Base-by-base conservation (phyloP, 2,888 invertebrate species). In the Temnothorax unifasciatus region DNA sequence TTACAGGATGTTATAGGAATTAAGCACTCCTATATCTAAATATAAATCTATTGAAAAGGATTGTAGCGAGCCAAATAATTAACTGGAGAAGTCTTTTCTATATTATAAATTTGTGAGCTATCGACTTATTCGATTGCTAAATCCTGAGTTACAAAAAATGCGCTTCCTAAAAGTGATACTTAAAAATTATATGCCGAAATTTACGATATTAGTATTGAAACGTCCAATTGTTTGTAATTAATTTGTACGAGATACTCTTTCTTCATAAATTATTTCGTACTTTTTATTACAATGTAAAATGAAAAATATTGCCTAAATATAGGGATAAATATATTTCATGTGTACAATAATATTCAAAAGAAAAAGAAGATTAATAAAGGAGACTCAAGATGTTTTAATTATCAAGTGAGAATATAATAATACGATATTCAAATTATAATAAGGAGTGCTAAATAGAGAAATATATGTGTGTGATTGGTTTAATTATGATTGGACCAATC, bases 401-500 rank as follows among this genome's bases (percentile, higher is more conserved):
- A 73, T 85, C 71, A 63, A 87, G 81, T 63, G 74, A 85, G 77
- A 89, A 79, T 47, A 47, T 54, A 54, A n/a, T 52, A 41, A 66
- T 54, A 50, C 38, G 73, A 74, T 44, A 75, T 54, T 76, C 63
- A 82, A 73, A 84, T 83, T 77, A 84, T 64, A 82, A 79, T 69
- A 59, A 25, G 41, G 52, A 71, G 63, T 64, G 34, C 50, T 82
- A 63, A 52, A 15, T 34, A 47, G 15, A 79, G 25, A 79, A 82
- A 64, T 84, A 71, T 66, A 73, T 89, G 63, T 85, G 68, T 66
- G 61, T 85, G 68, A 84, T 88, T 88, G 88, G 83, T 86, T 88
- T 88, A 77, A 86, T 86, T 81, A 73, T 73, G 61, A 81, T 88
- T 89, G 88, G 86, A 89, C 88, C 86, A 89, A 89, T 76, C 34